Evolutionary conservation across 1,140 invertebrate genomes (phyloP).

Genomic region (Calycopis cecrops): DNA sequence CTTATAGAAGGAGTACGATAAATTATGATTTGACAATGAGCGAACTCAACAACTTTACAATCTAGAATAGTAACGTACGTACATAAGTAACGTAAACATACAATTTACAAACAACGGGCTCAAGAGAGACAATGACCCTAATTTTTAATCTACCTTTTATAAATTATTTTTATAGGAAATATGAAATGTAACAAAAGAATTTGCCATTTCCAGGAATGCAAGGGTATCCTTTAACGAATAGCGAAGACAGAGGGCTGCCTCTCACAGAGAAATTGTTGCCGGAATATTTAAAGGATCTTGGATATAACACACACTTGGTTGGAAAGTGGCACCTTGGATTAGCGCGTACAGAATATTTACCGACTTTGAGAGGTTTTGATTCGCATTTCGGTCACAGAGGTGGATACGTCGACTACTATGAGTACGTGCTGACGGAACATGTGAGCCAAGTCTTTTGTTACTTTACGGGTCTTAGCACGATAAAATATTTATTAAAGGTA

Average conservation of each 20-base stretch:
- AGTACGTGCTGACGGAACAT: conserved; percentile 78
- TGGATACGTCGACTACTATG: conserved; percentile 89
- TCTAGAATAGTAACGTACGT: no score
- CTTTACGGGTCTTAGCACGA: not conserved
- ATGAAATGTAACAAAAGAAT: no score
- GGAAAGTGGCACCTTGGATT: conserved; percentile 96
- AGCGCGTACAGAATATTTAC: conserved; percentile 83
- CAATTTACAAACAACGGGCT: no score
- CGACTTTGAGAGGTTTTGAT: conserved; percentile 88
- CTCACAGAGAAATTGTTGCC: conserved; percentile 82
- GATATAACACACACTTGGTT: conserved; percentile 88
- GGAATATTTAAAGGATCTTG: conserved; percentile 83
- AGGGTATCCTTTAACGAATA: conserved; percentile 53
- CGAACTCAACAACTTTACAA: no score
- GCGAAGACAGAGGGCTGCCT: conserved; percentile 55
- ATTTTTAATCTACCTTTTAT: no score
- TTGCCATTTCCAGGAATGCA: conserved; percentile 50
- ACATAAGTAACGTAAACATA: no score
- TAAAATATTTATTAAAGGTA: no score
- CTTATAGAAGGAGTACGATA: no score
- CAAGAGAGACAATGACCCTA: no score
- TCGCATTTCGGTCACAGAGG: conserved; percentile 90
- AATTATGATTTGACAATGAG: no score
- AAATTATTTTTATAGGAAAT: no score
- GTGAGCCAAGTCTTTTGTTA: conserved; percentile 38